Evolutionary conservation across 2,888 invertebrate species (phyloP), one percentile per base, ranked within the genome.

Genomic region (Hypselothyrea guttata): DNA sequence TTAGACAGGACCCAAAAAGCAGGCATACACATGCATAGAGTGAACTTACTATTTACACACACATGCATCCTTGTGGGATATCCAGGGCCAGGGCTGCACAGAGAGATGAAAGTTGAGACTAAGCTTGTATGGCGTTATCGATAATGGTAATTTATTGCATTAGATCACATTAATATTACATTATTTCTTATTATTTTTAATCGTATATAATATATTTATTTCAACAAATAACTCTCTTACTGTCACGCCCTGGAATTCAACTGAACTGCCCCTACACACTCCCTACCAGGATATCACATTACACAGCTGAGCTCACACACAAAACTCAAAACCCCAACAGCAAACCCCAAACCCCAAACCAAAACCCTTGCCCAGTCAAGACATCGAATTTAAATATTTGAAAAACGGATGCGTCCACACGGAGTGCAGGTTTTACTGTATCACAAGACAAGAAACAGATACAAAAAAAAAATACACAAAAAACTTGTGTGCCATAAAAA

Each of bases 331-430:
- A 31, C 33, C 69, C 37, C 40, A 68, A 56, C 45, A 49, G 45
- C 22, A 34, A 13, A 33, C 31, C 31, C 22, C n/a, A 27, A 9
- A 53, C 22, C 22, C 34, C 15, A 34, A 41, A 35, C 35, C 8
- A 27, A 41, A 63, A 31, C 57, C 33, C 30, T 42, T 41, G 44
- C 45, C 16, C 41, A 22, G 37, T 22, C 18, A 35, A 55, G 51
- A 53, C 55, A 82, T 82, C 55, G 75, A 78, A 82, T 78, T 78
- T 84, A 75, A 78, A 78, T 78, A 82, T 78, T 82, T 71, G 65
- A 75, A 78, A 22, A 62, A 64, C 42, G 35, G 35, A 53, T 27
- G 40, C 16, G 34, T 45, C 7, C 34, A 7, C 27, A 40, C 18
- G 44, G 35, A 9, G 22, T 22, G 3, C 22, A 22, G 22, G 22